Conservation (phyloP, 2,888 invertebrate species). For the Ectobius pallidus region DNA sequence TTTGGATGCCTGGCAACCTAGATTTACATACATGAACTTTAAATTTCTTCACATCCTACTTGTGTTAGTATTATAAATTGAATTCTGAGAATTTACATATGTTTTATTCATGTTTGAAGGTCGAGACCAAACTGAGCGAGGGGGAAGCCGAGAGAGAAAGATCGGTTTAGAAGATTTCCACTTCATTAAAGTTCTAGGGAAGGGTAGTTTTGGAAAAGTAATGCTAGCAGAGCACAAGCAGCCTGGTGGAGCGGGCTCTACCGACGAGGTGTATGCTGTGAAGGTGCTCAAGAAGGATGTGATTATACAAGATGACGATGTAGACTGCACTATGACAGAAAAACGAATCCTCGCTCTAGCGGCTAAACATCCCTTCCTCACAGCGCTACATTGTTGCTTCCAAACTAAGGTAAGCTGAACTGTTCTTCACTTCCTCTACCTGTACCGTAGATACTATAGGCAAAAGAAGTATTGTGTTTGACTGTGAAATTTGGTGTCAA, state of each 20-base stretch:
- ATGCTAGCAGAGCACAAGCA: slow-evolving; percentile 96
- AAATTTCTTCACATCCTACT: too few species aligned
- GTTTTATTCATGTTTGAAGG: too few species aligned
- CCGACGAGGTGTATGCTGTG: slow-evolving; percentile 89
- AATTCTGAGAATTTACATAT: too few species aligned
- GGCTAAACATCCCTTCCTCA: slow-evolving; percentile 97
- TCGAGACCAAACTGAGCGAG: not conserved
- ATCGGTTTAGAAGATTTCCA: slow-evolving; percentile 86
- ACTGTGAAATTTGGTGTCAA: too few species aligned
- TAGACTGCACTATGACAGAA: slow-evolving; percentile 99
- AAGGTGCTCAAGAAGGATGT: slow-evolving; percentile 96
- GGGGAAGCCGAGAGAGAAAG: slow-evolving; percentile 46
- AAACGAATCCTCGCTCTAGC: slow-evolving; percentile 95
- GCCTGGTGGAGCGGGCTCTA: slow-evolving; percentile 48
- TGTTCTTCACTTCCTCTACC: too few species aligned
- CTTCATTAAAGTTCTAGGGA: slow-evolving; percentile 98
- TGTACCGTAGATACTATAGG: too few species aligned
- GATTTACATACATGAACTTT: too few species aligned
- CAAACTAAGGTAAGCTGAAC: slow-evolving; percentile 76
- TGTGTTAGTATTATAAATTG: too few species aligned
- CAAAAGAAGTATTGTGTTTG: too few species aligned
- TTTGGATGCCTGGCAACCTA: too few species aligned
- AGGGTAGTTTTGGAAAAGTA: slow-evolving; percentile 99
- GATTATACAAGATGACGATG: slow-evolving; percentile 98
- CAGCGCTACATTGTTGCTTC: slow-evolving; percentile 96